Conservation (phyloP, 2,797 vertebrate genomes). For the Ptychadena robeensis region DNA sequence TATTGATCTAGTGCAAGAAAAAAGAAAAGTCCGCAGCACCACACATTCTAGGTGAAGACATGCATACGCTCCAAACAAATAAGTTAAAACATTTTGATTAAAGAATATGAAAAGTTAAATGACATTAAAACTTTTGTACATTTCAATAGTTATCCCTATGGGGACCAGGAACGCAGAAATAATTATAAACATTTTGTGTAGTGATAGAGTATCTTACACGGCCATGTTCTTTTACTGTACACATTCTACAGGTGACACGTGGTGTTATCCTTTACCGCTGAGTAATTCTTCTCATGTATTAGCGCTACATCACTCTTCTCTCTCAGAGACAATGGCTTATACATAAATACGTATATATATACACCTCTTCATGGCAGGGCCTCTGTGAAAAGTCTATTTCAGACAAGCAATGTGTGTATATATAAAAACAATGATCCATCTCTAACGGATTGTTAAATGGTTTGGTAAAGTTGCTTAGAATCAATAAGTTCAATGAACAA, state of each 20-base stretch:
- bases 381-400: not conserved
- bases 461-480: not conserved
- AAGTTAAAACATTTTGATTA: not conserved
- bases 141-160: not conserved
- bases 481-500: constrained; percentile 2
- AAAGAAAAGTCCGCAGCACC: not conserved
- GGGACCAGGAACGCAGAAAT: not conserved
- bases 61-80: not conserved
- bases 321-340: not conserved
- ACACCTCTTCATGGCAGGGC: not conserved
- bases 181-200: not conserved
- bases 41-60: not conserved
- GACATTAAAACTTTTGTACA: not conserved
- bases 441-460: not conserved
- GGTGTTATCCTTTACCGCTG: not conserved
- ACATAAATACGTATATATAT: not conserved
- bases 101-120: not conserved
- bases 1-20: not conserved
- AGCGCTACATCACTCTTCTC: not conserved
- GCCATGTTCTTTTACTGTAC: not conserved
- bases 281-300: not conserved
- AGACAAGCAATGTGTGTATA: not conserved
- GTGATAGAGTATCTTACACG: not conserved
- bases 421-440: not conserved
- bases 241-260: not conserved